phyloP scores from a whole-genome alignment of 2,113 vertebrate species.

The Eidolon helvum region DNA sequence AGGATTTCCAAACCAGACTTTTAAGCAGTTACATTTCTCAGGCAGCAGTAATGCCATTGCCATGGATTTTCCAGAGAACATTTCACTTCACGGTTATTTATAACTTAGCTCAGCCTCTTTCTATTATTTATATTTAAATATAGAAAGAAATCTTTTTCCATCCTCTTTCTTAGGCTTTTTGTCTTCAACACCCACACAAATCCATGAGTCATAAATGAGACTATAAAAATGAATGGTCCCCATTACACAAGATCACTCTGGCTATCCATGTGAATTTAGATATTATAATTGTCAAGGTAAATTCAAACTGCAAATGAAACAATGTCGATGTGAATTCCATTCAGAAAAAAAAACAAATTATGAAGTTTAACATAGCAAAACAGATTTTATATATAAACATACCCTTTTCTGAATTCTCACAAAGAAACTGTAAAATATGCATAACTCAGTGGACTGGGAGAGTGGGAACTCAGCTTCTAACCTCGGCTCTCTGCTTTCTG shows the following conservation, averaged over 20 bases:
- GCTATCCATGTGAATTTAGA: constrained; percentile 41
- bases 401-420: background rate
- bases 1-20: constrained; percentile 53
- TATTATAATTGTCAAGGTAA: background rate
- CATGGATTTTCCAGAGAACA: constrained; percentile 75
- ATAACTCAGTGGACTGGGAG: background rate
- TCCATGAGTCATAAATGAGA: constrained; percentile 78
- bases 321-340: constrained; percentile 53
- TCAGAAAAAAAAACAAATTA: constrained; percentile 26
- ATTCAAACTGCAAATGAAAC: constrained; percentile 60
- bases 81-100: constrained; percentile 81
- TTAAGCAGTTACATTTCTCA: constrained; percentile 65
- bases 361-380: background rate
- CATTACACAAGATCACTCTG: background rate
- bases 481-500: background rate
- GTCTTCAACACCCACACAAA: constrained; percentile 82
- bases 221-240: constrained; percentile 57
- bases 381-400: background rate
- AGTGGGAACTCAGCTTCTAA: background rate
- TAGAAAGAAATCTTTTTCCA: constrained; percentile 86
- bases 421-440: background rate
- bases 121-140: constrained; percentile 85
- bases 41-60: constrained; percentile 63
- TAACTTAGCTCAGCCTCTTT: constrained; percentile 78
- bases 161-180: constrained; percentile 77